Base-by-base conservation (phyloP, 2,113 vertebrate species). In the Nycticorax nycticorax region DNA sequence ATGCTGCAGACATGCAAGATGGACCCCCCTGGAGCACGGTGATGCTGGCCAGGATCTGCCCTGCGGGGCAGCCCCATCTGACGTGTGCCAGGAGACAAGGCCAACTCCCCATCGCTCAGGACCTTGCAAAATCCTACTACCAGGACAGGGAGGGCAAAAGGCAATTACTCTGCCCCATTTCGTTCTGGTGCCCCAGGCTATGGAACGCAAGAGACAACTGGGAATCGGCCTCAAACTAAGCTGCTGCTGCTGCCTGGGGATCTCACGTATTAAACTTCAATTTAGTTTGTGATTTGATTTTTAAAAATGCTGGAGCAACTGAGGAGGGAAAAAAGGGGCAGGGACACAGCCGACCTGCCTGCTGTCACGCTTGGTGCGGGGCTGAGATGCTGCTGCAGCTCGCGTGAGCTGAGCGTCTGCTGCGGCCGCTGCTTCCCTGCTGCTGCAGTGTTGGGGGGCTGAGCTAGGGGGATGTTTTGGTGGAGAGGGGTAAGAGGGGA, bases 211-310 rank as follows among this genome's bases (percentile, higher is more conserved):
- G 56, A 71, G 52, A 35, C 52, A 9, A 32, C 0, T 30, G 88
- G 59, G 81, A 93, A 76, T 14, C 4, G 0, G 60, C 82, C 82
- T 64, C 52, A 75, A 80, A 60, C 32, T 10, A 11, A 62, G 88
- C 79, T 47, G 47, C 92, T 88, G 47, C 92, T 88, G 57, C 92
- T 88, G 57, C 73, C 57, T 33, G 57, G 78, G 69, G 91, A 84
- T 45, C 84, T 76, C 80, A 39, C 33, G 4, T 1, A 68, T 37
- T 52, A 19, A 77, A 41, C 90, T 78, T 8, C 72, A 32, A 52
- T 57, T 62, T 22, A 48, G 47, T 15, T 37, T 12, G 47, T 13
- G 48, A 83, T 47, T 77, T 27, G 7, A 68, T 39, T 73, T 56
- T 28, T 22, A 13, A 17, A 56, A 59, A 32, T 1, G 27, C 48